These are phyloP conservation scores for Delphinus delphis DNA, from an alignment of 2,113 vertebrate genomes.

Conservation along the genomic window DNA sequence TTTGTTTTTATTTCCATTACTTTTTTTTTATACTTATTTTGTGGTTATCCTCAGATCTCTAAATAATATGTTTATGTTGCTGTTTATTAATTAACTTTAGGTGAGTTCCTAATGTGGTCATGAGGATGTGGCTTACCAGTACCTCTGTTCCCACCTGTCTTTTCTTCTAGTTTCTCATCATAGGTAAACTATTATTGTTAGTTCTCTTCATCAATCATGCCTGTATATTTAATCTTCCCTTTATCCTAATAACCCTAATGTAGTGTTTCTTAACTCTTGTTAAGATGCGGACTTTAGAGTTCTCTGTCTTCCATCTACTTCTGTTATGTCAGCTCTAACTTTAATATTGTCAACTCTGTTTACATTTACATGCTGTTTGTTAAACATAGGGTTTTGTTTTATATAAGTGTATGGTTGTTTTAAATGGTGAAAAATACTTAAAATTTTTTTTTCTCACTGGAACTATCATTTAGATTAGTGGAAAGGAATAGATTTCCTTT, in stretches of 20 bases:
- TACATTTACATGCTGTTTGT: neutral
- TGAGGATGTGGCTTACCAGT: neutral
- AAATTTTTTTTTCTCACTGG: neutral
- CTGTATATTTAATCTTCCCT: neutral
- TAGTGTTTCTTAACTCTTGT: neutral
- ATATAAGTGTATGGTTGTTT: neutral
- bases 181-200: neutral
- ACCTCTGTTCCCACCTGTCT: neutral
- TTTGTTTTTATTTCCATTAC: neutral
- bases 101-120: neutral
- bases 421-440: neutral
- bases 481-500: slow-evolving; percentile 2
- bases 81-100: neutral
- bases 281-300: neutral
- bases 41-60: neutral
- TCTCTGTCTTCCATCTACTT: neutral
- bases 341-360: neutral
- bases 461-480: neutral
- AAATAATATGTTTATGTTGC: neutral
- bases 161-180: neutral
- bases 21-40: neutral
- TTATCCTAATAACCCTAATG: neutral
- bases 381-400: neutral
- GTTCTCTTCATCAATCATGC: neutral
- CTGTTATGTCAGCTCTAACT: neutral